Evolutionary conservation across 2,113 vertebrate genomes (phyloP), one percentile per base, ranked within the genome.

Genomic region (Scartelaos histophorus): DNA sequence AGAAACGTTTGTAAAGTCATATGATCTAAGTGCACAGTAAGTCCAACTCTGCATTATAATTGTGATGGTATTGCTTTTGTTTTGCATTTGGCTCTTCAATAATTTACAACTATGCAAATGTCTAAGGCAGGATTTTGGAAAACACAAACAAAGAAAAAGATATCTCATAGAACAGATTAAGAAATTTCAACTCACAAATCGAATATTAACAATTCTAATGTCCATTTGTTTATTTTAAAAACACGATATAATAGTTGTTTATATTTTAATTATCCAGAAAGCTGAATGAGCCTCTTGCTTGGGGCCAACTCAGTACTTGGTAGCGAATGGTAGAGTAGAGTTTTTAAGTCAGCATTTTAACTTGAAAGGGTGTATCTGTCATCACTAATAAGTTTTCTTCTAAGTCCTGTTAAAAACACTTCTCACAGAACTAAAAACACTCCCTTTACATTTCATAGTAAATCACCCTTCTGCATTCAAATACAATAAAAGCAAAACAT

Each of bases 21-120:
- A 88, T 88, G 88, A 85, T 76, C 72, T 73, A 82, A 87, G 86
- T 80, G 77, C 79, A 78, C 77, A 87, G 82, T 85, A 87, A 91
- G 87, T 90, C 89, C 71, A 67, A 43, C 73, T 84, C 82, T 34
- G 66, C 86, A 92, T 92, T 89, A 91, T 73, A 75, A 78, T 74
- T 75, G 78, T 84, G 73, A 84, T 78, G 64, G 82, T 78, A 87
- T 92, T 91, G 88, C 91, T 91, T 84, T 82, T 71, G 78, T 74
- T 77, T 87, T 82, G 38, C 60, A 85, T 85, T 91, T 85, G 77
- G 58, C 82, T 87, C 80, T 81, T n/a, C 77, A 78, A 78, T 67
- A 84, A 82, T 84, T 68, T 49, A 34, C 54, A 54, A 54, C 6
- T 24, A 24, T 57, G 21, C 54, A 57, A 57, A 58, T 10, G n/a